Evolutionary conservation across 2,888 invertebrate genomes (phyloP).

Genomic region (Liodrosophila aerea): DNA sequence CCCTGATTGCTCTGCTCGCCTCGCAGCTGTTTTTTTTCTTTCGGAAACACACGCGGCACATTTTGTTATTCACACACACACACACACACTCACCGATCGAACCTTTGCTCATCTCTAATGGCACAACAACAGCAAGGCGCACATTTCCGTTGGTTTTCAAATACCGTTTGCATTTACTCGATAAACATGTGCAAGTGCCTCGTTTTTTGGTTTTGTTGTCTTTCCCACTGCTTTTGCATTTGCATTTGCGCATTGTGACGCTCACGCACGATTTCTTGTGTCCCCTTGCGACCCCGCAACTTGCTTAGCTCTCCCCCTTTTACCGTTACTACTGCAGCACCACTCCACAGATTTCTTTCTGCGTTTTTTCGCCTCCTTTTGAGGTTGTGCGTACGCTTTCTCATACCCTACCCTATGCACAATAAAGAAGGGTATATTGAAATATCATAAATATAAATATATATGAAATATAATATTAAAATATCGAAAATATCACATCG

Average conservation of each 20-base stretch:
- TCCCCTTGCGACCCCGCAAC: conserved; percentile 2
- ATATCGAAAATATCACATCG: no score
- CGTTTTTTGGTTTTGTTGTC: conserved; percentile 10
- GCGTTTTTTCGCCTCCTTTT: no score
- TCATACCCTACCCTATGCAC: no score
- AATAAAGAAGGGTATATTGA: no score
- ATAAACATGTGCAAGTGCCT: conserved; percentile 45
- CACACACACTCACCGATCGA: neutral
- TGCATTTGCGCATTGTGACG: conserved; percentile 59
- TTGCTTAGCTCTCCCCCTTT: conserved; percentile 1
- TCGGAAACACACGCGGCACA: no score
- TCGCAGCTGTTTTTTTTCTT: no score
- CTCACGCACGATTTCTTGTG: conserved; percentile 69
- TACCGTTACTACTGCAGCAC: neutral
- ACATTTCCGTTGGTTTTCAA: conserved; percentile 13
- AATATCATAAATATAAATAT: no score
- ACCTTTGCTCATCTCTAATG: conserved; percentile 24
- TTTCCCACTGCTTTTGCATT: conserved; percentile 20
- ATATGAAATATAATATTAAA: no score
- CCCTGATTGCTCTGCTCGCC: no score
- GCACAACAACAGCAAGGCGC: conserved; percentile 4
- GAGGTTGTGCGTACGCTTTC: no score
- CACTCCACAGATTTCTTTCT: no score
- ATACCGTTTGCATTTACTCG: conserved; percentile 38
- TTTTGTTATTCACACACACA: conserved; percentile 1